phyloP scores from a whole-genome alignment of 2,888 invertebrate species.

The Drosophila sordidapex region DNA sequence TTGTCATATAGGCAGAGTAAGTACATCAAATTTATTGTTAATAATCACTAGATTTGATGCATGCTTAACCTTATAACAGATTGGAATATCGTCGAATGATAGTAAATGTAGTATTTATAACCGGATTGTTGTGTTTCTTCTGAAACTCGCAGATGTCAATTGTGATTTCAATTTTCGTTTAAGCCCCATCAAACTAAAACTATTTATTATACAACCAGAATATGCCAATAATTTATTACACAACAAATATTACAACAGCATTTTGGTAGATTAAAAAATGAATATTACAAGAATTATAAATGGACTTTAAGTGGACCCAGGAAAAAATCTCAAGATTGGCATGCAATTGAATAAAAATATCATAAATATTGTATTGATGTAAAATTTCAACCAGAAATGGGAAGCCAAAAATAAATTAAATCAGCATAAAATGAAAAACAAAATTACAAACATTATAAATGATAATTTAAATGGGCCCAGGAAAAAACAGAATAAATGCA shows the following conservation, averaged over 20 bases:
- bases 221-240: no score
- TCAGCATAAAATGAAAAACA: no score
- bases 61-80: background rate
- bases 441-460: background rate
- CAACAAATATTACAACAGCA: no score
- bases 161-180: background rate
- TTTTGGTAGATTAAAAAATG: no score
- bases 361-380: background rate
- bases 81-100: background rate
- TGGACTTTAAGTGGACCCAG: background rate
- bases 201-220: no score
- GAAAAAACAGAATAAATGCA: background rate
- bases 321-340: background rate
- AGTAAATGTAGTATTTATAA: background rate
- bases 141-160: conserved; percentile 26
- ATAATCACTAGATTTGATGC: background rate
- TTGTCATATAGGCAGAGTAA: background rate
- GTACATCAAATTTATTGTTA: background rate
- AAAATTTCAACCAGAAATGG: background rate
- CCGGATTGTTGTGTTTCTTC: conserved; percentile 13
- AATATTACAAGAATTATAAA: background rate
- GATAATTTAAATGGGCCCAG: background rate
- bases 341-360: background rate
- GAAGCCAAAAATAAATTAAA: background rate
- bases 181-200: no score